Base-by-base conservation (phyloP, 2,797 vertebrate genomes). In the Argya squamiceps region DNA sequence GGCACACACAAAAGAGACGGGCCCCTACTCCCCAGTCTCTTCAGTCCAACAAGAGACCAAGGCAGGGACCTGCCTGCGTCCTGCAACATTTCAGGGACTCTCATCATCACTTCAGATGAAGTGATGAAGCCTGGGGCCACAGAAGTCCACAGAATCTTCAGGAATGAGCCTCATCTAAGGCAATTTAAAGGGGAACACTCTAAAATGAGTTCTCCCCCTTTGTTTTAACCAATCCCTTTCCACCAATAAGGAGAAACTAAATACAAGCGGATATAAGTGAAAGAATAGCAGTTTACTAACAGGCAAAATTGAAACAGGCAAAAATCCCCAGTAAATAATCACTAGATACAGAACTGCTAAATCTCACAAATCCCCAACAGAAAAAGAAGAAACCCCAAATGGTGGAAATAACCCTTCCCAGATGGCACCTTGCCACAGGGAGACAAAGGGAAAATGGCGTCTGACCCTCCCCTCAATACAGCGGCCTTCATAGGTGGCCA, bases 401-500 rank as follows among this genome's bases (percentile, higher is more conserved):
- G 27, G 26, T 60, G 14, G 23, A 16, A 52, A 62, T 27, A 20
- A 6, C 14, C 9, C 27, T 62, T 37, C n/a, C 47, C 44, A 52
- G 39, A 53, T 46, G 47, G 27, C 0, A 0, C 23, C 27, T 37
- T 37, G n/a, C 39, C 37, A 27, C 22, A 44, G 22, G 27, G n/a
- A 70, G 17, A 52, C 39, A 37, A 62, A 37, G 11, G n/a, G n/a
- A 37, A 62, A 71, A 63, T 19, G 15, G 15, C 0, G 0, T 63
- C 39, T 53, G 39, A 37, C 12, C 14, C 12, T 27, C 15, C 29
- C 18, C 10, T 37, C 18, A 19, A 32, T 4, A 27, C 19, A 37
- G 15, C 0, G 0, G n/a, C 27, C 21, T 37, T 53, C 47, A 37
- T 2, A 27, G 27, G 12, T 44, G n/a, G 19, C 56, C 18, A 10